A percentile compares a stretch with the other conserved stretches of the same genome.
phyloP scores from a whole-genome alignment of 2,888 invertebrate genomes.

The Endomychus coccineus region DNA sequence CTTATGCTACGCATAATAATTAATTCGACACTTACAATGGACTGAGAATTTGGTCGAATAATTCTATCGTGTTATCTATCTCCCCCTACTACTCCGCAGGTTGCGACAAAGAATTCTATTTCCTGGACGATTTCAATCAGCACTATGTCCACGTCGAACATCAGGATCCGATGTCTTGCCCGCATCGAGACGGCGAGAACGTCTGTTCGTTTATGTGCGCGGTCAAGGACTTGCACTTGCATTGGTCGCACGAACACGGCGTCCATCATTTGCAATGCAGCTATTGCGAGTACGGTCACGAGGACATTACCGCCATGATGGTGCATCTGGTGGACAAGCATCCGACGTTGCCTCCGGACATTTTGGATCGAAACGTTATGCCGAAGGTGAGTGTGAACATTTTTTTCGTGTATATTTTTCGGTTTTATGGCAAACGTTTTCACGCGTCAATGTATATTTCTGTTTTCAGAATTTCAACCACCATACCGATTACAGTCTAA shows the following conservation, averaged over 20 bases:
- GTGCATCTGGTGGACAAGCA: constrained; percentile 43
- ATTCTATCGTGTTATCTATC: too few relatives aligned
- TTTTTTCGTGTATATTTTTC: too few relatives aligned
- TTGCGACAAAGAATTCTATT: constrained; percentile 27
- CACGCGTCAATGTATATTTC: too few relatives aligned
- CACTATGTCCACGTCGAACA: constrained; percentile 35
- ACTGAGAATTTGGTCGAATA: too few relatives aligned
- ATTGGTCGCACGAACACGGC: constrained; percentile 43
- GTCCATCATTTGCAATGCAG: constrained; percentile 42
- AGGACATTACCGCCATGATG: constrained; percentile 40
- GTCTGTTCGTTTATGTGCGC: constrained; percentile 3
- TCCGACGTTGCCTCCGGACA: constrained; percentile 44
- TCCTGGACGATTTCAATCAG: constrained; percentile 25
- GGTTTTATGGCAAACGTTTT: not conserved
- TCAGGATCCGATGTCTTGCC: not conserved
- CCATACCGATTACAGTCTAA: too few relatives aligned
- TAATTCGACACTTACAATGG: too few relatives aligned
- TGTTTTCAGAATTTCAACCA: too few relatives aligned
- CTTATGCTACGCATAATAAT: too few relatives aligned
- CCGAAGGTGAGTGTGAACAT: constrained; percentile 10
- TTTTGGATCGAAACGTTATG: constrained; percentile 41
- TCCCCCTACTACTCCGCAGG: constrained; percentile 21
- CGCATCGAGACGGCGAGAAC: constrained; percentile 2
- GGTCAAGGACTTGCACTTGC: constrained; percentile 37
- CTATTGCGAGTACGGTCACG: constrained; percentile 44